A percentile compares a stretch with the other conserved stretches of the same genome.
These are phyloP conservation scores for Resseliella maxima DNA, from an alignment of 2,888 invertebrate genomes.

Conservation along the genomic window DNA sequence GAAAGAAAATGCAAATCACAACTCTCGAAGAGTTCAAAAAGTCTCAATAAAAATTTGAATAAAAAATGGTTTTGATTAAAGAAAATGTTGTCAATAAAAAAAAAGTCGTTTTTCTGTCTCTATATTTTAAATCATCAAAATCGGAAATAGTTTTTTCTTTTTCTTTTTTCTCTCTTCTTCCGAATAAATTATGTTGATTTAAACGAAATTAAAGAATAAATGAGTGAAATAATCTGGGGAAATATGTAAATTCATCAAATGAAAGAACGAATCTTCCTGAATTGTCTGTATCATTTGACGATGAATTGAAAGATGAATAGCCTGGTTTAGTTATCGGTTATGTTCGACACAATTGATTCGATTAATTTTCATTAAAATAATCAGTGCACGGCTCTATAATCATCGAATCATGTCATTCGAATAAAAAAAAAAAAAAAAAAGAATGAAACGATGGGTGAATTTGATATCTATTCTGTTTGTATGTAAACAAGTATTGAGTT, in stretches of 20 bases:
- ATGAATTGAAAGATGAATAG: not conserved
- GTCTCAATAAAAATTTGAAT: too few relatives aligned
- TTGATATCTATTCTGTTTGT: conserved; percentile 39
- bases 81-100: not conserved
- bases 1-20: too few relatives aligned
- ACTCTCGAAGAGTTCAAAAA: too few relatives aligned
- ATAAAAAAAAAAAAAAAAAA: too few relatives aligned
- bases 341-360: conserved; percentile 43
- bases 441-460: conserved; percentile 29
- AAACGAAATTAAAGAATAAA: not conserved
- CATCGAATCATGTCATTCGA: too few relatives aligned
- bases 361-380: conserved; percentile 29
- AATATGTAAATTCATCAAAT: not conserved
- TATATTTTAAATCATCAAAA: not conserved
- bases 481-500: conserved; percentile 45
- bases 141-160: not conserved
- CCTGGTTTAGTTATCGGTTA: conserved; percentile 20
- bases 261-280: not conserved
- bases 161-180: not conserved
- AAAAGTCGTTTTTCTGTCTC: not conserved
- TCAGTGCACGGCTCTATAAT: not conserved
- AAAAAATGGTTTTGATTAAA: too few relatives aligned
- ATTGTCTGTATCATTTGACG: not conserved
- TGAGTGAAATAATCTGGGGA: not conserved
- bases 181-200: not conserved